Percentiles rank a stretch among this genome's conserved stretches.
Conservation (phyloP, 2,113 vertebrate species). For the Oryctolagus cuniculus region DNA sequence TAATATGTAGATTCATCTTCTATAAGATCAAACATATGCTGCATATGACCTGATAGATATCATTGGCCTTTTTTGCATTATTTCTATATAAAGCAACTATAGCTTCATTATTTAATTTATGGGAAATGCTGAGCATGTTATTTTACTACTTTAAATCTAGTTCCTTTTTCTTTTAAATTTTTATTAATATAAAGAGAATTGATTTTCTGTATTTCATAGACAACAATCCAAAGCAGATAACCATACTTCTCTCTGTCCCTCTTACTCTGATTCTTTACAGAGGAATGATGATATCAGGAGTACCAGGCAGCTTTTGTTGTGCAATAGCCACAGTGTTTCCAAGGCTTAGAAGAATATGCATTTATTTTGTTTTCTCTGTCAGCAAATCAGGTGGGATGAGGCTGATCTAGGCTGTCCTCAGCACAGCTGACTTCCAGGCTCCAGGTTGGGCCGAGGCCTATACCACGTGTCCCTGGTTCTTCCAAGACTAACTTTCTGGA, state of each 20-base stretch:
- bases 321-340: neutral
- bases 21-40: neutral
- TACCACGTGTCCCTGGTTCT: neutral
- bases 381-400: neutral
- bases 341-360: neutral
- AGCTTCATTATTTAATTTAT: slow-evolving; percentile 53
- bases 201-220: no score
- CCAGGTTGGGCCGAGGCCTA: neutral
- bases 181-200: no score
- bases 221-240: no score
- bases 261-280: slow-evolving; percentile 35
- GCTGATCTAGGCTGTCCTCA: neutral
- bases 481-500: neutral
- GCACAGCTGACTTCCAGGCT: neutral
- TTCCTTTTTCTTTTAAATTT: no score
- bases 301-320: slow-evolving; percentile 27
- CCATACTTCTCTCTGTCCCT: no score
- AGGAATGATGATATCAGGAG: neutral
- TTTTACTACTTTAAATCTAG: neutral
- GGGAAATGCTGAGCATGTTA: slow-evolving; percentile 9
- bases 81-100: neutral
- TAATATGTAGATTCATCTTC: slow-evolving; percentile 48
- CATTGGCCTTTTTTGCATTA: neutral
- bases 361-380: neutral
- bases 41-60: slow-evolving; percentile 16